Conservation (phyloP, 2,113 vertebrate species). For the Neogobius melanostomus region DNA sequence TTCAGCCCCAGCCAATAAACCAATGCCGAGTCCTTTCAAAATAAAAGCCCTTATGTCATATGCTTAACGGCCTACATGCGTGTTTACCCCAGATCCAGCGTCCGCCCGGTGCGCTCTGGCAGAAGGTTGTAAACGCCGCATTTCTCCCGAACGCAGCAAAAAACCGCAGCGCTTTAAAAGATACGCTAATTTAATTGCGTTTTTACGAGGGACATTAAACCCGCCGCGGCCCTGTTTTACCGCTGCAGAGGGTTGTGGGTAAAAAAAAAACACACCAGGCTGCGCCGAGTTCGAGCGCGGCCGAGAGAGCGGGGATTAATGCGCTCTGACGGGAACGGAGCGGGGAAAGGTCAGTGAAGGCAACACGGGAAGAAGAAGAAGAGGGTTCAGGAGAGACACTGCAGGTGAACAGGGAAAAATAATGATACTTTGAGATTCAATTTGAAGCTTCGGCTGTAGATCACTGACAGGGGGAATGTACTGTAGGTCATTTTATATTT, state of each 20-base stretch:
- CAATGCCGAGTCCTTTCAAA: background rate
- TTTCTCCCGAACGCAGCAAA: constrained; percentile 5
- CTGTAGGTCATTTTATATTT: no score
- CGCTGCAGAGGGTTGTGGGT: background rate
- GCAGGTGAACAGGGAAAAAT: no score
- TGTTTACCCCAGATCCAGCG: background rate
- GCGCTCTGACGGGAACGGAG: background rate
- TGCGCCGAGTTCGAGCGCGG: background rate
- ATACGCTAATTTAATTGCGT: constrained; percentile 7
- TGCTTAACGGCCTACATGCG: background rate
- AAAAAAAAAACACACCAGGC: background rate
- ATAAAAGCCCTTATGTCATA: background rate
- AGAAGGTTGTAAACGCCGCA: background rate
- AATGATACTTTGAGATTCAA: no score
- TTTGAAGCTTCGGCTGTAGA: no score
- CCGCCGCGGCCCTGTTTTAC: background rate
- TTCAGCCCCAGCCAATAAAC: background rate
- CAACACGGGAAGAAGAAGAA: background rate
- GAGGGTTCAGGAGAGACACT: no score
- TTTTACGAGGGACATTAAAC: constrained; percentile 10
- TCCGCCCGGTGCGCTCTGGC: background rate
- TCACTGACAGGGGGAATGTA: no score
- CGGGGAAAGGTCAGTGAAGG: constrained; percentile 6
- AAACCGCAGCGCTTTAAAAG: background rate
- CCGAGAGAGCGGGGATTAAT: background rate